Conservation (phyloP, 2,113 vertebrate species). For the Camelus bactrianus region DNA sequence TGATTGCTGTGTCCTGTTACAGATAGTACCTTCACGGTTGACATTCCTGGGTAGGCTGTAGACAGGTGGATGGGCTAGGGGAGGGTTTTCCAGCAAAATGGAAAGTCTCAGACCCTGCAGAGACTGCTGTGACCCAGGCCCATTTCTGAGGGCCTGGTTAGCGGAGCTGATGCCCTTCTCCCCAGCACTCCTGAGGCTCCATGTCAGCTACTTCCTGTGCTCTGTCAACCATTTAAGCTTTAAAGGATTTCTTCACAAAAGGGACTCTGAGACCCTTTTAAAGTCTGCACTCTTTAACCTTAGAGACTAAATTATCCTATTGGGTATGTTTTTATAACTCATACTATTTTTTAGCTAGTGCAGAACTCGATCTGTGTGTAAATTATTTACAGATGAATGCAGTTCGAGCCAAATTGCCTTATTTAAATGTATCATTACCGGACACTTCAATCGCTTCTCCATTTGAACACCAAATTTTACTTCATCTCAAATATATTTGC, state of each 20-base stretch:
- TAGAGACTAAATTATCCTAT: slow-evolving; percentile 37
- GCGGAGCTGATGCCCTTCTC: not conserved
- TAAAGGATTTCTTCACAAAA: not conserved
- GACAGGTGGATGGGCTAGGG: not conserved
- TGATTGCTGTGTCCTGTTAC: not conserved
- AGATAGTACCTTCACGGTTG: not conserved
- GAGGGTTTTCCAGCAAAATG: not conserved
- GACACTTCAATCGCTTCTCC: slow-evolving; percentile 79
- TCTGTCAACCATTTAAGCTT: not conserved
- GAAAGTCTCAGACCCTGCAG: not conserved
- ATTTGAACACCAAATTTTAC: slow-evolving; percentile 76
- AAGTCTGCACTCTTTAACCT: slow-evolving; percentile 43
- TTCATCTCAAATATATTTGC: slow-evolving; percentile 77
- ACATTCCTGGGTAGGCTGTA: not conserved
- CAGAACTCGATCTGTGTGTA: slow-evolving; percentile 71
- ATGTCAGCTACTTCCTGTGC: not conserved
- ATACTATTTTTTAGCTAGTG: slow-evolving; percentile 54
- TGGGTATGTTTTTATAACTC: slow-evolving; percentile 65
- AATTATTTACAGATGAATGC: slow-evolving; percentile 85
- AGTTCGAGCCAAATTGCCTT: slow-evolving; percentile 80
- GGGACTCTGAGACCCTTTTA: slow-evolving; percentile 22
- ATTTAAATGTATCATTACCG: slow-evolving; percentile 85
- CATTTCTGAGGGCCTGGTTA: not conserved
- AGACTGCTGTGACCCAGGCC: not conserved
- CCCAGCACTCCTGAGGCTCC: not conserved